Percentiles rank a stretch among this genome's conserved stretches.
Conservation (phyloP, 2,888 invertebrate species). For the Folsomia manolachei region DNA sequence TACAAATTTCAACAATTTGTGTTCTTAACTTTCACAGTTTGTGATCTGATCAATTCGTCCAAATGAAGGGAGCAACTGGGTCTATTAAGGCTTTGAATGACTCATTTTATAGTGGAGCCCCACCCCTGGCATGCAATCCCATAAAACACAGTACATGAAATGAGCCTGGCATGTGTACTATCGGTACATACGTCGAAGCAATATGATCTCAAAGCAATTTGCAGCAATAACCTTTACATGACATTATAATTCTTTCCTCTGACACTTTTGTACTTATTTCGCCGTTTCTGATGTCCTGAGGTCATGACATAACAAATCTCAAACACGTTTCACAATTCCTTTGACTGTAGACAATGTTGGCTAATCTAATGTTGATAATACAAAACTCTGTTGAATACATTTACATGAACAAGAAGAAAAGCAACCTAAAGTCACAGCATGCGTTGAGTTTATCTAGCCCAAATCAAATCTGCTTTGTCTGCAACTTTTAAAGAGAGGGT, state of each 20-base stretch:
- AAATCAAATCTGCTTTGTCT: no score
- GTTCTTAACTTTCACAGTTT: no score
- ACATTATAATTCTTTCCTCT: not conserved
- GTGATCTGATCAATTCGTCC: no score
- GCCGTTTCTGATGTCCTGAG: slow-evolving; percentile 1
- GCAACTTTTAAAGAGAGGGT: no score
- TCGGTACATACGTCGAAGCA: not conserved
- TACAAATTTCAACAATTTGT: no score
- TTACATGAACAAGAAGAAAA: no score
- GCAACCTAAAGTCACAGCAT: no score
- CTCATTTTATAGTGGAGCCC: slow-evolving; percentile 40
- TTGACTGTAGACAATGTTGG: no score
- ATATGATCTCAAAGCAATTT: slow-evolving; percentile 1
- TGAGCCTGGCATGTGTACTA: not conserved
- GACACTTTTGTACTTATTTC: not conserved
- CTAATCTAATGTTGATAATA: no score
- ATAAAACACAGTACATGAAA: not conserved
- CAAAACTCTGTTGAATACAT: no score
- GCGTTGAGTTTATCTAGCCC: no score
- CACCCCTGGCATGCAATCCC: slow-evolving; percentile 24
- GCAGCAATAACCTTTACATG: not conserved
- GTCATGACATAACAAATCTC: slow-evolving; percentile 4
- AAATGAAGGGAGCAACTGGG: slow-evolving; percentile 29
- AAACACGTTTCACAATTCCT: slow-evolving; percentile 8
- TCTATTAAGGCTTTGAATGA: slow-evolving; percentile 34